A percentile compares a stretch with the other conserved stretches of the same genome.
Conservation (phyloP, 2,113 vertebrate genomes). For the Brachyhypopomus occidentalis region DNA sequence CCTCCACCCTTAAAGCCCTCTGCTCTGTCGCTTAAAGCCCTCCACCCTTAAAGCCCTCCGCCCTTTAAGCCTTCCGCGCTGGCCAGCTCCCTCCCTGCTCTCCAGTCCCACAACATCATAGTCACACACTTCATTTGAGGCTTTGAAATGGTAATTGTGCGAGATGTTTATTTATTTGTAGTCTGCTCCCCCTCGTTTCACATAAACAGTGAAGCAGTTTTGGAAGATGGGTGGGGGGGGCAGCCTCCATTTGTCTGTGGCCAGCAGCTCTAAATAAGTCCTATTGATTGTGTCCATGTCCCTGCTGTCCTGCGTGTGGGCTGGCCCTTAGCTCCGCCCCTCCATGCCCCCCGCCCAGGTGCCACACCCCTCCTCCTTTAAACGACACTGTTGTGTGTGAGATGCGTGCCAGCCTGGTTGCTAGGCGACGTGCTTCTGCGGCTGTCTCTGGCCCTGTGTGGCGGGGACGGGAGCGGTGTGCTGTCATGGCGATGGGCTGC, state of each 20-base stretch:
- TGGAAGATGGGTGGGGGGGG: too few relatives aligned
- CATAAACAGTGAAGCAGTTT: constrained; percentile 16
- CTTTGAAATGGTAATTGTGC: constrained; percentile 37
- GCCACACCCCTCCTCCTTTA: background rate
- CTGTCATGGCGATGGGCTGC: background rate
- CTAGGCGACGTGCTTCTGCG: too few relatives aligned
- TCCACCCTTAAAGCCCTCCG: too few relatives aligned
- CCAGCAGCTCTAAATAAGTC: background rate
- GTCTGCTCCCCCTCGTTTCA: background rate
- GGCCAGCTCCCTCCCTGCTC: background rate
- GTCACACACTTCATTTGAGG: background rate
- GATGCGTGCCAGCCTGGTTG: too few relatives aligned
- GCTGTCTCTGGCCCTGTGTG: background rate
- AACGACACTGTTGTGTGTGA: too few relatives aligned
- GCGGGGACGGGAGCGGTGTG: constrained; percentile 14
- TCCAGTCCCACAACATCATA: background rate
- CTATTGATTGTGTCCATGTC: constrained; percentile 19
- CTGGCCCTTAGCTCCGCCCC: background rate
- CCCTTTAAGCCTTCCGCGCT: too few relatives aligned
- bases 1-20: too few relatives aligned
- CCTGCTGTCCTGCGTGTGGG: background rate
- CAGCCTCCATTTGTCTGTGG: constrained; percentile 3
- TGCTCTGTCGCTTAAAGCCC: too few relatives aligned
- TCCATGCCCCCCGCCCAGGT: background rate
- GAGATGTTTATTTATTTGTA: constrained; percentile 38